Evolutionary conservation across 2,113 vertebrate genomes (phyloP), one percentile per base, ranked within the genome.

Genomic region (Lepus americanus): DNA sequence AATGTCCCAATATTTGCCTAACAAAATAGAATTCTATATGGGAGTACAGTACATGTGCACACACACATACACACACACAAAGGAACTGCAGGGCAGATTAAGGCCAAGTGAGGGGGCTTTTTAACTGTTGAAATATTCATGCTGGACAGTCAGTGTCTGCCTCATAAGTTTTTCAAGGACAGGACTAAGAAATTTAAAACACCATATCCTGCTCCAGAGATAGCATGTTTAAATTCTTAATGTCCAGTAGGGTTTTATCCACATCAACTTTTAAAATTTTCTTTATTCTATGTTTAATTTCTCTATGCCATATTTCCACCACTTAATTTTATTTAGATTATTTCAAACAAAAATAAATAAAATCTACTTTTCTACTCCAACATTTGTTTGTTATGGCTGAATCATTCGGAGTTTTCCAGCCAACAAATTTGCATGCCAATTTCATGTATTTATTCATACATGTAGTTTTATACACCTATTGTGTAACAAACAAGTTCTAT

Each of bases 41-140:
- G 49, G 6, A 76, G 16, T 69, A 63, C 6, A 59, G 39, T 44
- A 44, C 39, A 44, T 44, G 39, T 44, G 39, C 39, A 44, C 7
- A 66, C 13, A 77, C 39, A 64, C 20, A 55, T 14, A 33, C 67
- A 51, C 3, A n/a, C 12, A 61, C 6, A 25, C 1, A 13, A 23
- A 20, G 4, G 3, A 63, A 1, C 3, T 17, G 55, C 29, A 79
- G 70, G 74, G 55, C 29, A 79, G 66, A 79, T 51, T 64, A 89
- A 78, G 39, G 67, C 17, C 12, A 87, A 89, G 5, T 23, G 36
- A 90, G 51, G 9, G 61, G 27, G n/a, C 8, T 82, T 95, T 6
- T 51, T 69, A 80, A 53, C 39, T 83, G 7, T 59, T 94, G 49
- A 93, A 87, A 91, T 93, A 73, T 76, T 66, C 20, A 67, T 89